Evolutionary conservation across 1,140 invertebrate species (phyloP).

Genomic region (Euura lappo): DNA sequence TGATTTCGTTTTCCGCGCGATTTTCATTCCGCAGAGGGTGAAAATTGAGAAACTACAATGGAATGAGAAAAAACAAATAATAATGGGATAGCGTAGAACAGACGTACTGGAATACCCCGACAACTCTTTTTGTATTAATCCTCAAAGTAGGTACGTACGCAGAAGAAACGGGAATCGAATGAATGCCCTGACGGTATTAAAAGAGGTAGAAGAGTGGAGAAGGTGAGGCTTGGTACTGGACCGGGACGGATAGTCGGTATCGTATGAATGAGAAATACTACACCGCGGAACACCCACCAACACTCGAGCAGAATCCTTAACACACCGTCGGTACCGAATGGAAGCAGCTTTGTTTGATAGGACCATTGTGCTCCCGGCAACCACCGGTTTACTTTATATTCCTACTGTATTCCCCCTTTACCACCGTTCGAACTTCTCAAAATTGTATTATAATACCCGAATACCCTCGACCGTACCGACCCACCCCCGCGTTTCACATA

Average conservation of each 20-base stretch:
- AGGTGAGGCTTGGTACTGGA: conserved; percentile 18
- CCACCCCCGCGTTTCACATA: background rate
- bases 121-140: conserved; percentile 33
- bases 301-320: background rate
- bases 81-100: background rate
- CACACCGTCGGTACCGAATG: too few relatives aligned
- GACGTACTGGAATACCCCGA: background rate
- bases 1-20: background rate
- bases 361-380: conserved; percentile 50
- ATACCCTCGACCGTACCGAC: background rate
- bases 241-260: conserved; percentile 45
- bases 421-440: conserved; percentile 40
- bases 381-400: conserved; percentile 57
- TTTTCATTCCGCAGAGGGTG: too few relatives aligned
- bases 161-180: conserved; percentile 29
- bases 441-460: conserved; percentile 57
- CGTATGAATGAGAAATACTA: conserved; percentile 64
- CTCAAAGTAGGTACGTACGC: background rate
- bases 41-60: too few relatives aligned
- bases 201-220: conserved; percentile 38
- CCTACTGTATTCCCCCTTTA: conserved; percentile 21
- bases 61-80: too few relatives aligned
- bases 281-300: conserved; percentile 45
- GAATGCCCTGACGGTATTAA: conserved; percentile 56
- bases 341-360: conserved; percentile 58